Evolutionary conservation across 2,797 vertebrate genomes (phyloP).

Genomic region (Enteromius thamalakanensis): DNA sequence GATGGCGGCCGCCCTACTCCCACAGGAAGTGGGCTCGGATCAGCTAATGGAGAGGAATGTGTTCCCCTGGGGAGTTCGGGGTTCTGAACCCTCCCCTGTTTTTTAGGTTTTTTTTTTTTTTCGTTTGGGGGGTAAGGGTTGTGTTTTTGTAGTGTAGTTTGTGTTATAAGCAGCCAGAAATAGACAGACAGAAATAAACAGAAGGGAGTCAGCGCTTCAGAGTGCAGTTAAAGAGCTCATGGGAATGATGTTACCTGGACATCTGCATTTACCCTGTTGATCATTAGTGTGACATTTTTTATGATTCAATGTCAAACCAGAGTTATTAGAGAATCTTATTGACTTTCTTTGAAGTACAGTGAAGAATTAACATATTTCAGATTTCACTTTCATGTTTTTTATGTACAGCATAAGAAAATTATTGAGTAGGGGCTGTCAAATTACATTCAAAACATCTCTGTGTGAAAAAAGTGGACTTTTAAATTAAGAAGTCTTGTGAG

Average conservation of each 20-base stretch:
- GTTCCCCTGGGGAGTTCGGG: conserved; percentile 48
- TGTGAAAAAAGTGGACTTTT: not conserved
- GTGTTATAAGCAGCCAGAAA: conserved; percentile 50
- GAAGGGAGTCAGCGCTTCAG: conserved; percentile 33
- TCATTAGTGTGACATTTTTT: not conserved
- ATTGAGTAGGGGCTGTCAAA: not conserved
- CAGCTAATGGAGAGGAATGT: conserved; percentile 63
- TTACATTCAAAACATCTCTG: not conserved
- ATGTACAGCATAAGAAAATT: not conserved
- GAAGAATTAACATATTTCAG: not conserved
- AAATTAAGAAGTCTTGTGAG: not conserved
- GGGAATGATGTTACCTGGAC: conserved; percentile 39
- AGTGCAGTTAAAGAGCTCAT: not conserved
- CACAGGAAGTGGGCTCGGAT: conserved; percentile 68
- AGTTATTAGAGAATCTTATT: not conserved
- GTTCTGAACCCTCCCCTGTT: conserved; percentile 58
- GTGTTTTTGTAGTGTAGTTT: conserved; percentile 59
- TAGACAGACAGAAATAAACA: conserved; percentile 58
- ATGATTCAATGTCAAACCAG: not conserved
- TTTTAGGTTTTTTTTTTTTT: conserved; percentile 27
- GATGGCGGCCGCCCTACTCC: conserved; percentile 68
- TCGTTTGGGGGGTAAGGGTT: conserved; percentile 38
- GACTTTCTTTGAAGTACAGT: not conserved
- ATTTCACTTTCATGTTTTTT: not conserved
- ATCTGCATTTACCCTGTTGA: not conserved